These are phyloP conservation scores for Eidolon dupreanum DNA, from an alignment of 2,797 vertebrate genomes.

Conservation along the genomic window DNA sequence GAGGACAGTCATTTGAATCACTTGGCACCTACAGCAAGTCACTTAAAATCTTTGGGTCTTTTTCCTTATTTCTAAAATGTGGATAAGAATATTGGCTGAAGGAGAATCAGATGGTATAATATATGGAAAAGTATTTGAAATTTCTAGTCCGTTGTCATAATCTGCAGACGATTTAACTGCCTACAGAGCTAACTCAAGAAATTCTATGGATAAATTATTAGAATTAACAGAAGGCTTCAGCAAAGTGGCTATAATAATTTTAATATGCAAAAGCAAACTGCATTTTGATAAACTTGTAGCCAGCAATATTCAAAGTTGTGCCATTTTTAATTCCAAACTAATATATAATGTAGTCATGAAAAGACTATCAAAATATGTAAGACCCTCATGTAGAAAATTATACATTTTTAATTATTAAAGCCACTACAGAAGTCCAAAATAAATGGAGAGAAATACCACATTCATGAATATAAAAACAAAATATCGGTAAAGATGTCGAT, in stretches of 20 bases:
- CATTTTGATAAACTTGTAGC: neutral
- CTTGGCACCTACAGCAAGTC: neutral
- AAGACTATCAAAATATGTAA: neutral
- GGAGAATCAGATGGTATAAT: neutral
- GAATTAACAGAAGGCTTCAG: neutral
- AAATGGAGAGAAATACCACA: neutral
- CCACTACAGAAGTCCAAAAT: neutral
- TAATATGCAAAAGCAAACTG: neutral
- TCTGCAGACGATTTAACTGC: neutral
- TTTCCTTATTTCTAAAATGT: constrained; percentile 18
- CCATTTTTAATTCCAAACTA: constrained; percentile 7
- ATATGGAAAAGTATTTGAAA: neutral
- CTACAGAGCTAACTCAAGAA: neutral
- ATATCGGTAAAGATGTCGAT: neutral
- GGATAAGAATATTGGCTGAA: neutral
- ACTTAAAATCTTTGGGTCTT: constrained; percentile 6
- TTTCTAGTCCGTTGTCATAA: neutral
- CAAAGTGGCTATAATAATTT: neutral
- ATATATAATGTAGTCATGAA: neutral
- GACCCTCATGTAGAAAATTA: neutral
- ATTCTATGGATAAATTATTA: neutral
- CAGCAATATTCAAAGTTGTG: neutral
- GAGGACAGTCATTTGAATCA: neutral
- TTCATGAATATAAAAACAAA: neutral
- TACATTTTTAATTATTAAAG: neutral